Conservation (phyloP, 2,888 invertebrate genomes). For the Pammene aurita region DNA sequence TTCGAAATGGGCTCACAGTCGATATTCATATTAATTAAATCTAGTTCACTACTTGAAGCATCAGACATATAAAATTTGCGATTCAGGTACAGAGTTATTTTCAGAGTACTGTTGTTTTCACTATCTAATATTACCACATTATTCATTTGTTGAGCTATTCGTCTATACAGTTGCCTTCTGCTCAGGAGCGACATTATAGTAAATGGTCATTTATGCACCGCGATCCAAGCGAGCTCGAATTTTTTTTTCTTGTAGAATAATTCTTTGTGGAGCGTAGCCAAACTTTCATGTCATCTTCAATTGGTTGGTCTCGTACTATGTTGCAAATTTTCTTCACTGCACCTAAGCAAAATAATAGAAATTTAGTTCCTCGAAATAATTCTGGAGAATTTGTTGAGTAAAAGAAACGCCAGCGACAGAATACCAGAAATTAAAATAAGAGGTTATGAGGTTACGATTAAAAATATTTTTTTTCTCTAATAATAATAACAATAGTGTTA, state of each 20-base stretch:
- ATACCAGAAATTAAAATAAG: too few relatives aligned
- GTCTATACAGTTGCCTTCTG: too few relatives aligned
- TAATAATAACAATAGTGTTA: too few relatives aligned
- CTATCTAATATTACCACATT: too few relatives aligned
- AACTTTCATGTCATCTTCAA: conserved; percentile 8
- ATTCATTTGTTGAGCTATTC: too few relatives aligned
- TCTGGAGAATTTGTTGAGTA: too few relatives aligned
- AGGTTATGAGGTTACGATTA: too few relatives aligned
- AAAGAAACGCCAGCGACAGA: too few relatives aligned
- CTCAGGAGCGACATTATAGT: conserved; percentile 6
- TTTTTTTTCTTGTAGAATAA: not conserved
- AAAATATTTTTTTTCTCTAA: too few relatives aligned
- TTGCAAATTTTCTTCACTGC: conserved; percentile 15
- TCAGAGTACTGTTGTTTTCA: not conserved
- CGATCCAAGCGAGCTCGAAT: conserved; percentile 5
- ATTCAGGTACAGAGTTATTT: not conserved
- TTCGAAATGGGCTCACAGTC: conserved; percentile 2
- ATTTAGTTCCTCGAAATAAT: not conserved
- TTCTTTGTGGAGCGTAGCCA: conserved; percentile 7
- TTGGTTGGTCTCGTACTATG: conserved; percentile 5
- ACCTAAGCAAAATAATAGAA: conserved; percentile 4
- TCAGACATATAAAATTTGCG: conserved; percentile 5
- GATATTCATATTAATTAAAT: too few relatives aligned
- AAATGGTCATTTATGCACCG: not conserved
- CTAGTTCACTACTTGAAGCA: conserved; percentile 10